Conservation (phyloP, 1,140 invertebrate genomes). For the Calycopis cecrops region DNA sequence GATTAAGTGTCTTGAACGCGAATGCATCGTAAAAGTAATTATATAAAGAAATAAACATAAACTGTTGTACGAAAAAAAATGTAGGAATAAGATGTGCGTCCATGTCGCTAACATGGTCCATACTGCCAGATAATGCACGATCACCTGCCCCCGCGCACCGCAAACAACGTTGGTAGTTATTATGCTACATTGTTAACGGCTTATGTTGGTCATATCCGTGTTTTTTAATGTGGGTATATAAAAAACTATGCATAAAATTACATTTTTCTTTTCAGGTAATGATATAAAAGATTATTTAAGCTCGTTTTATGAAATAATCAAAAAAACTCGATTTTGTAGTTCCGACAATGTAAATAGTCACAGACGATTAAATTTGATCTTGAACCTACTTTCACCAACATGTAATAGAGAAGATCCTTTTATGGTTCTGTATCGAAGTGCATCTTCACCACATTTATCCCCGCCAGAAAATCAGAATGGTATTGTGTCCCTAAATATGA, state of each 20-base stretch:
- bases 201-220: background rate
- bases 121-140: background rate
- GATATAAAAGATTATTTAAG: background rate
- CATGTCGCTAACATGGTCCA: conserved; percentile 2
- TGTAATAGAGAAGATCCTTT: too few relatives aligned
- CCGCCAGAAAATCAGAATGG: too few relatives aligned
- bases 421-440: too few relatives aligned
- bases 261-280: too few relatives aligned
- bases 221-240: background rate
- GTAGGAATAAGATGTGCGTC: background rate
- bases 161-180: conserved; percentile 2
- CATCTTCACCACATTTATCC: too few relatives aligned
- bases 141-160: conserved; percentile 1
- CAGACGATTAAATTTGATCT: too few relatives aligned
- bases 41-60: conserved; percentile 5
- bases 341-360: conserved; percentile 12
- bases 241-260: too few relatives aligned
- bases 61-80: background rate
- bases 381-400: too few relatives aligned
- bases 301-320: conserved; percentile 9
- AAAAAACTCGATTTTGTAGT: conserved; percentile 7
- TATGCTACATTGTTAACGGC: conserved; percentile 4
- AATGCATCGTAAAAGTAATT: conserved; percentile 5
- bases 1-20: conserved; percentile 5
- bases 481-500: too few relatives aligned